Conservation (phyloP, 2,888 invertebrate species). For the Furcula furcula region DNA sequence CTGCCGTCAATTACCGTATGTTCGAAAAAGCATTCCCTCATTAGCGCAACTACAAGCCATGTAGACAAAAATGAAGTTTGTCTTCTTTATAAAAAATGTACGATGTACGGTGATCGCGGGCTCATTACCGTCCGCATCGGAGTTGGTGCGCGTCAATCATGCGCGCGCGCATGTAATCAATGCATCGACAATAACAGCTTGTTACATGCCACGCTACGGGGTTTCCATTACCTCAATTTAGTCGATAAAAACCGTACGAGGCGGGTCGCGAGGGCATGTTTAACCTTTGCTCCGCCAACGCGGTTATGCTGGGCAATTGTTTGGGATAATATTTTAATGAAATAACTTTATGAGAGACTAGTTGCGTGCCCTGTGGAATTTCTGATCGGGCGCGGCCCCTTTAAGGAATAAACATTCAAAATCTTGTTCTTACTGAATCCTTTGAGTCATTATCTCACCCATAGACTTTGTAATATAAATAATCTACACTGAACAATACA, state of each 20-base stretch:
- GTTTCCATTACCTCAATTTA: constrained; percentile 67
- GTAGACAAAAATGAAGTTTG: constrained; percentile 47
- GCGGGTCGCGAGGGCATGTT: constrained; percentile 52
- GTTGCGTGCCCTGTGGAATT: neutral
- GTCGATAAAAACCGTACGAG: constrained; percentile 57
- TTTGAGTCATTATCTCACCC: too few relatives aligned
- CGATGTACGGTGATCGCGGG: constrained; percentile 56
- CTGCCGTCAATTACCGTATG: constrained; percentile 42
- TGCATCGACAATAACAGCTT: constrained; percentile 61
- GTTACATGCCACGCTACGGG: constrained; percentile 55
- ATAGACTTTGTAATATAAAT: too few relatives aligned
- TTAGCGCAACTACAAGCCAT: constrained; percentile 42
- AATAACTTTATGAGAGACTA: too few relatives aligned
- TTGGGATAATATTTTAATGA: constrained; percentile 5
- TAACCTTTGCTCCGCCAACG: constrained; percentile 54
- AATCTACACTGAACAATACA: too few relatives aligned
- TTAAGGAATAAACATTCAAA: too few relatives aligned
- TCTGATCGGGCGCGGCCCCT: too few relatives aligned
- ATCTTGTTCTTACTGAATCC: too few relatives aligned
- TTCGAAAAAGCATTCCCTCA: constrained; percentile 41
- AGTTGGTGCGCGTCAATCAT: constrained; percentile 70
- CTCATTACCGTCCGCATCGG: constrained; percentile 62
- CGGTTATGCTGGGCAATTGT: constrained; percentile 40
- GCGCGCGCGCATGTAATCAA: constrained; percentile 48
- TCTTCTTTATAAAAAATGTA: constrained; percentile 47